A percentile compares a stretch with the other conserved stretches of the same genome.
Conservation (phyloP, 2,888 invertebrate genomes). For the Flexamia atlantica region DNA sequence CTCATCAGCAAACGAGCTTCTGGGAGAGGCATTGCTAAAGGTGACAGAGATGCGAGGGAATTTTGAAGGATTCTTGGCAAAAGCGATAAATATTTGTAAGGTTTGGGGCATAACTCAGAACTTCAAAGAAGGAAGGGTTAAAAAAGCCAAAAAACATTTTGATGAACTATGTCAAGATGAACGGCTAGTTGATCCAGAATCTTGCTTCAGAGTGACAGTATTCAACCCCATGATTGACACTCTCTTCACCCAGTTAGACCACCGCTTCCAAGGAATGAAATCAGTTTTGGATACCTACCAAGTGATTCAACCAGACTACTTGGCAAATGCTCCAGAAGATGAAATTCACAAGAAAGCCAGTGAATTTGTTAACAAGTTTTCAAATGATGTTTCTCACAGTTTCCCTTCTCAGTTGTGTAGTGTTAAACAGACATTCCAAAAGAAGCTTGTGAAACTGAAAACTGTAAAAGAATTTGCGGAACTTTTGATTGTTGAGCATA, state of each 20-base stretch:
- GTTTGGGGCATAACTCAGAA: background rate
- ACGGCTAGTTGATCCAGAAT: too few species aligned
- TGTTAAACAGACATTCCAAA: background rate
- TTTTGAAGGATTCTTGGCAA: background rate
- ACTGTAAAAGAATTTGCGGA: conserved; percentile 19
- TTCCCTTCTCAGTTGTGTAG: background rate
- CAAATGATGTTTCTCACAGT: conserved; percentile 14
- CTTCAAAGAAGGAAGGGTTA: conserved; percentile 11
- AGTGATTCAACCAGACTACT: too few species aligned
- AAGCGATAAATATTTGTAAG: background rate
- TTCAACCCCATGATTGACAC: too few species aligned
- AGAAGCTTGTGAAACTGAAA: background rate
- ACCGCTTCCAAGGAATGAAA: too few species aligned
- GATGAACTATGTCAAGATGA: too few species aligned
- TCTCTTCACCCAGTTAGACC: too few species aligned
- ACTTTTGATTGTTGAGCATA: background rate
- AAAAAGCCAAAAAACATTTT: background rate
- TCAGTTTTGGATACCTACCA: too few species aligned
- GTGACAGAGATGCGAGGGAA: background rate
- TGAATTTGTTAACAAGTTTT: background rate
- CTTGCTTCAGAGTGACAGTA: too few species aligned
- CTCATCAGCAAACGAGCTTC: background rate
- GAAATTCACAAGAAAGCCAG: conserved; percentile 16
- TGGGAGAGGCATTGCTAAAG: background rate
- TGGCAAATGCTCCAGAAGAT: too few species aligned